Conservation (phyloP, 2,113 vertebrate genomes). For the Tragelaphus strepsiceros region DNA sequence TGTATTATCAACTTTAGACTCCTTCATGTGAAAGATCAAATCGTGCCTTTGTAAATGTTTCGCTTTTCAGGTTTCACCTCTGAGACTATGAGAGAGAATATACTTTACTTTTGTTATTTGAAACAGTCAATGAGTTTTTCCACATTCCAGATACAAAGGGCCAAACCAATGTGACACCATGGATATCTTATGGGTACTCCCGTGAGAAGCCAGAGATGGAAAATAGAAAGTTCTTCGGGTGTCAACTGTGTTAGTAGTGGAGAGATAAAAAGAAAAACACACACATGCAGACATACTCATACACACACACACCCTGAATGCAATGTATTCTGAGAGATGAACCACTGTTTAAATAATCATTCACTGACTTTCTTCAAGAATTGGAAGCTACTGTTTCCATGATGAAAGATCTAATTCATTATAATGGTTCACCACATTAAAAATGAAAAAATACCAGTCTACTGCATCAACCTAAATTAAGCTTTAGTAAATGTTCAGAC, state of each 20-base stretch:
- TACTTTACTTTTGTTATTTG: slow-evolving; percentile 48
- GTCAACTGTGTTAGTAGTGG: not conserved
- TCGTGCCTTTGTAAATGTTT: slow-evolving; percentile 55
- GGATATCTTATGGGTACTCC: not conserved
- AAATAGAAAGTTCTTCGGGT: not conserved
- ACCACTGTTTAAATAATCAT: slow-evolving; percentile 31
- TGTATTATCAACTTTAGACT: slow-evolving; percentile 38
- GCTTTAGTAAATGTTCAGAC: slow-evolving; percentile 63
- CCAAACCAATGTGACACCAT: not conserved
- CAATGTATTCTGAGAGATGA: slow-evolving; percentile 31
- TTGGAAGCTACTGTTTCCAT: slow-evolving; percentile 25
- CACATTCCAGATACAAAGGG: slow-evolving; percentile 28
- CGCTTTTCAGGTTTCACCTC: slow-evolving; percentile 51
- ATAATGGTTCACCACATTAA: slow-evolving; percentile 54
- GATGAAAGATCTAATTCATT: slow-evolving; percentile 61
- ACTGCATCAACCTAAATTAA: slow-evolving; percentile 62
- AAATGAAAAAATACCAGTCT: slow-evolving; percentile 55
- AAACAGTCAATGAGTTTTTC: slow-evolving; percentile 40
- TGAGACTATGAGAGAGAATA: not conserved
- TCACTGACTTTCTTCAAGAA: slow-evolving; percentile 43
- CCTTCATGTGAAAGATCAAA: slow-evolving; percentile 52
- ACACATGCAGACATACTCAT: not conserved
- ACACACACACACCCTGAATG: not conserved
- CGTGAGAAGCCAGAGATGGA: not conserved
- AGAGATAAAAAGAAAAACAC: not conserved